phyloP scores from a whole-genome alignment of 2,113 vertebrate genomes.

The Mormyrus iriodes region DNA sequence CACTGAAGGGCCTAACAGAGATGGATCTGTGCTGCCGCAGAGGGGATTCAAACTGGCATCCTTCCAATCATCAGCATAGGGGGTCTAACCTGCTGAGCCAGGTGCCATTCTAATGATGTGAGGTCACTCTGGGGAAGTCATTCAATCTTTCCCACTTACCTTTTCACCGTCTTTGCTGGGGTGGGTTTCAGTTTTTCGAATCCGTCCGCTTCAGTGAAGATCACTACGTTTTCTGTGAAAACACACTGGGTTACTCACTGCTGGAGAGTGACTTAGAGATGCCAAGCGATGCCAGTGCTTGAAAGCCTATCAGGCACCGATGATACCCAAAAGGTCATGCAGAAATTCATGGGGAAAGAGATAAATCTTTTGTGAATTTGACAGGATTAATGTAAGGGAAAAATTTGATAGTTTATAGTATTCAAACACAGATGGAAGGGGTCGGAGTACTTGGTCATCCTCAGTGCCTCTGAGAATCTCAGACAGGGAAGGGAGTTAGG shows the following conservation, averaged over 20 bases:
- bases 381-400: background rate
- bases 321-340: background rate
- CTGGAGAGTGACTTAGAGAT: background rate
- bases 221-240: conserved; percentile 79
- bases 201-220: conserved; percentile 90
- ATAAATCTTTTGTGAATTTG: background rate
- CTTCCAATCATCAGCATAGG: background rate
- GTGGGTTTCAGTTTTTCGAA: conserved; percentile 87
- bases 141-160: conserved; percentile 53
- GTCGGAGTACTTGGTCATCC: background rate
- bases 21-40: background rate
- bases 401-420: background rate
- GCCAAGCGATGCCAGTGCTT: too few relatives aligned
- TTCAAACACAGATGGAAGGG: background rate
- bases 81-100: background rate
- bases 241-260: background rate
- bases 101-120: background rate
- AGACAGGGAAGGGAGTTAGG: background rate
- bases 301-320: background rate
- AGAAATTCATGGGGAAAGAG: background rate
- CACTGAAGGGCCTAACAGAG: background rate
- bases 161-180: conserved; percentile 83
- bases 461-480: background rate
- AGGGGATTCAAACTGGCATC: background rate
- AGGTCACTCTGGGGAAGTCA: background rate